Evolutionary conservation across 2,888 invertebrate species (phyloP).

Genomic region (Cataglyphis livida): DNA sequence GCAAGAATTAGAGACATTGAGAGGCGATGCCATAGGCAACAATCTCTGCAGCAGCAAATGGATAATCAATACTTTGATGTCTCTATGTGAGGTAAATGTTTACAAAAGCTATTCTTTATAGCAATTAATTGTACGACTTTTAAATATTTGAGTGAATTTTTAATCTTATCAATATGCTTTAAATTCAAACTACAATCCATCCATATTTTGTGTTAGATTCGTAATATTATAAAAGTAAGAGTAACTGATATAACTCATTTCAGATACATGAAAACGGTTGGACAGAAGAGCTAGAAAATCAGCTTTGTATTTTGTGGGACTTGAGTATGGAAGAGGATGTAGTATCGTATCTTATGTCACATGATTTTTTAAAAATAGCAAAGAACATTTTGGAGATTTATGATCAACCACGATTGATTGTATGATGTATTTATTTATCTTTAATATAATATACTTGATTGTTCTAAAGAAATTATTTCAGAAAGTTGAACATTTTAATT

Average conservation of each 20-base stretch:
- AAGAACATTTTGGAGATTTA: not conserved
- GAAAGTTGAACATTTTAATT: not conserved
- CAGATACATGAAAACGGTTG: constrained; percentile 8
- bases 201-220: not conserved
- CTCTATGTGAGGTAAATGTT: constrained; percentile 9
- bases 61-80: constrained; percentile 28
- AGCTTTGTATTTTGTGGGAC: constrained; percentile 19
- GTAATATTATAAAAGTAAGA: not conserved
- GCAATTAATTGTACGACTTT: not conserved
- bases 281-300: not conserved
- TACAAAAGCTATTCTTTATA: not conserved
- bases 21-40: constrained; percentile 13
- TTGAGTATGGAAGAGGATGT: not conserved
- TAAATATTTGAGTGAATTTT: not conserved
- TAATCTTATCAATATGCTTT: not conserved
- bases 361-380: constrained; percentile 9
- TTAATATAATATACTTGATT: not conserved
- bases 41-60: constrained; percentile 15
- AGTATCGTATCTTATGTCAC: not conserved
- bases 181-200: not conserved
- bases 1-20: constrained; percentile 12
- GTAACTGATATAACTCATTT: not conserved
- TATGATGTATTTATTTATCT: constrained; percentile 9
- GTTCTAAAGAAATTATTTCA: not conserved
- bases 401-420: constrained; percentile 11